phyloP scores from a whole-genome alignment of 1,140 invertebrate species.

The Papilio machaon region DNA sequence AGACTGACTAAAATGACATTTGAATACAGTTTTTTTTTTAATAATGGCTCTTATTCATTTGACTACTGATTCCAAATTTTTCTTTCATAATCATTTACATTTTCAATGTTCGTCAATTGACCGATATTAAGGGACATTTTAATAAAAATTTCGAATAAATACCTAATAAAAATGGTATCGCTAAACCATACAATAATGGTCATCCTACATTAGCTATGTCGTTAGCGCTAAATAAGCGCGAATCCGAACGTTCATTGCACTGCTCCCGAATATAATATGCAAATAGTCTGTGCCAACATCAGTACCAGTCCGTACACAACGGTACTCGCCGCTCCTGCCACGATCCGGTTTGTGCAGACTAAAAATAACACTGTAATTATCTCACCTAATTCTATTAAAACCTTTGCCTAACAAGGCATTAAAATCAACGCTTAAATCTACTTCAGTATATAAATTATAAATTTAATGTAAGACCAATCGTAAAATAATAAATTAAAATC shows the following conservation, averaged over 20 bases:
- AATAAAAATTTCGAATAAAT: too few relatives aligned
- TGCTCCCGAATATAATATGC: not conserved
- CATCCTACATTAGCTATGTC: conserved; percentile 8
- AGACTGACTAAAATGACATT: too few relatives aligned
- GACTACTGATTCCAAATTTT: too few relatives aligned
- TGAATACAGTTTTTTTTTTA: too few relatives aligned
- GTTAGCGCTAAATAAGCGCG: not conserved
- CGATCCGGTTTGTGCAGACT: not conserved
- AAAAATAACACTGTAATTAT: not conserved
- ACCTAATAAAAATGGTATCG: too few relatives aligned
- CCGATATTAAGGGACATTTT: too few relatives aligned
- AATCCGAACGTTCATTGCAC: conserved; percentile 41
- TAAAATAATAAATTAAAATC: not conserved
- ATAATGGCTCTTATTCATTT: too few relatives aligned
- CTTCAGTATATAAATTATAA: not conserved
- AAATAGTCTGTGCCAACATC: conserved; percentile 22
- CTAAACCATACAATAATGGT: not conserved
- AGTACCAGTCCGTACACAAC: conserved; percentile 5
- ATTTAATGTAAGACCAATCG: not conserved
- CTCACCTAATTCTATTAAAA: not conserved
- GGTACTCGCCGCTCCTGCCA: not conserved
- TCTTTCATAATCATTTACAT: too few relatives aligned
- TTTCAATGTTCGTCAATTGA: too few relatives aligned
- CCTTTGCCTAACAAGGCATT: not conserved
- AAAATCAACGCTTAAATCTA: too few relatives aligned